Evolutionary conservation across 1,140 invertebrate species (phyloP), one percentile per base, ranked within the genome.

Genomic region (Saxidomus purpurata): DNA sequence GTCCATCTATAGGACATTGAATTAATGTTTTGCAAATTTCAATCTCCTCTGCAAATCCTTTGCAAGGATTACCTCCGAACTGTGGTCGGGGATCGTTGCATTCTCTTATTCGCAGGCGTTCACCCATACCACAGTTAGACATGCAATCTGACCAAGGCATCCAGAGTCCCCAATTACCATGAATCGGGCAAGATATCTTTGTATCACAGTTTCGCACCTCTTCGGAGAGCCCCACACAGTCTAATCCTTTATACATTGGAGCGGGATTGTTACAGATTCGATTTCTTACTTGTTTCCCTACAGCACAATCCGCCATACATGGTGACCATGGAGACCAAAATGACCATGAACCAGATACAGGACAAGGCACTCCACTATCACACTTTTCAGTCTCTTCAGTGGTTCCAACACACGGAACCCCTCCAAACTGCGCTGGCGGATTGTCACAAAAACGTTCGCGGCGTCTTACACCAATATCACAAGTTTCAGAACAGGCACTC

Each of bases 401-500:
- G 15, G 55, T 22, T 0, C 92, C 92, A 0, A 49, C 38, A 76
- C 92, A 93, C 19, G 28, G 25, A 1, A n/a, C 25, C 4, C 92
- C 92, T 19, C 89, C 91, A 55, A 87, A 71, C 22, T 43, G 61
- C 28, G 92, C 69, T 28, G 86, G 15, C 76, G 92, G 92, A 36
- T 87, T 85, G 55, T 92, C 90, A 77, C 92, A 93, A 47, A 74
- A 47, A 13, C 92, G 79, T 19, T 74, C 49, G 55, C 90, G 25
- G 0, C 28, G 83, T n/a, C 67, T 55, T 3, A 97, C 96, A 9
- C 97, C 97, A 38, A 96, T 92, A 11, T 97, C 97, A 92, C 97
- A 97, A 9, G 96, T 96, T 36, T 96, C 95, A 3, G 97, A 97
- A 93, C 97, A 97, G 19, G 96, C 94, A 38, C 96, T 96, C 97